A percentile compares a stretch with the other conserved stretches of the same genome.
Evolutionary conservation across 2,888 invertebrate species (phyloP).

Genomic region (Nycteola revayana): DNA sequence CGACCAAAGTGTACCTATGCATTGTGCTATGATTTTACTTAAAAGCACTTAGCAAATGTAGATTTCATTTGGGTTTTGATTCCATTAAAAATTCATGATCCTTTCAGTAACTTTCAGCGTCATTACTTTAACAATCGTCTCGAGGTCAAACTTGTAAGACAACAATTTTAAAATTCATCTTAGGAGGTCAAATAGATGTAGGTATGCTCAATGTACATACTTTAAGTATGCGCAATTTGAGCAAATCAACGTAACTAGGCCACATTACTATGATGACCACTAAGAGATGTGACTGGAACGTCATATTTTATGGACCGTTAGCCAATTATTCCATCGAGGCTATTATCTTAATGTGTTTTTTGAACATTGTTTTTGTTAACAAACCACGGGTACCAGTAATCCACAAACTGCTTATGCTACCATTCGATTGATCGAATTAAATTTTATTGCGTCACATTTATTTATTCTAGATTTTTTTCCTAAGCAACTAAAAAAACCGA

Average conservation of each 20-base stretch:
- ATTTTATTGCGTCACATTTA: too few species aligned
- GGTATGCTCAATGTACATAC: conserved; percentile 40
- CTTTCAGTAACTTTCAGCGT: conserved; percentile 9
- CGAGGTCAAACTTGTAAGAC: conserved; percentile 29
- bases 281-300: conserved; percentile 30
- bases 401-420: too few species aligned
- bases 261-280: conserved; percentile 47
- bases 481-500: too few species aligned
- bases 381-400: too few species aligned
- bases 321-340: conserved; percentile 38
- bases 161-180: conserved; percentile 38
- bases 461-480: too few species aligned
- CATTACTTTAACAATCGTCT: conserved; percentile 13
- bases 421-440: too few species aligned
- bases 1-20: too few species aligned
- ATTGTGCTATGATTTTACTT: too few species aligned
- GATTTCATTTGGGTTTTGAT: conserved; percentile 6
- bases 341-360: conserved; percentile 40
- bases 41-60: too few species aligned
- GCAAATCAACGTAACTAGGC: conserved; percentile 69
- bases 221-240: conserved; percentile 66
- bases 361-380: too few species aligned
- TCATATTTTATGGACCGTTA: conserved; percentile 41
- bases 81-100: conserved; percentile 2
- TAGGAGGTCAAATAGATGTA: conserved; percentile 61